These are phyloP conservation scores for Nasonia longicornis DNA, from an alignment of 1,140 invertebrate genomes.

Conservation along the genomic window DNA sequence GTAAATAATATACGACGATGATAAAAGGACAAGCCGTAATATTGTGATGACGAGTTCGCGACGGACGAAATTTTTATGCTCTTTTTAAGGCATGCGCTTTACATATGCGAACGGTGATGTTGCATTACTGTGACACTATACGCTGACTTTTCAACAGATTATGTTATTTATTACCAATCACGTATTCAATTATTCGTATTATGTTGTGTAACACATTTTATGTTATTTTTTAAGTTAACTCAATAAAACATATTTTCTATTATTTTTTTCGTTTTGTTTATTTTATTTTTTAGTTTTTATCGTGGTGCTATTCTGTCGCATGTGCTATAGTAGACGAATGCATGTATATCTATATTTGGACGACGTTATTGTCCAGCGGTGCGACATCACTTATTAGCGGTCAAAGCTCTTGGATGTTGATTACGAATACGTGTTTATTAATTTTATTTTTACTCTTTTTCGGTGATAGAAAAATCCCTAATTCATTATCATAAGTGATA, in stretches of 20 bases:
- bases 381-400: constrained; percentile 23
- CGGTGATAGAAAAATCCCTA: neutral
- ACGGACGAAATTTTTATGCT: neutral
- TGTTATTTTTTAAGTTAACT: constrained; percentile 18
- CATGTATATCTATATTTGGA: neutral
- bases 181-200: neutral
- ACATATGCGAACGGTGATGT: constrained; percentile 18
- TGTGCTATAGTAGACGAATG: neutral
- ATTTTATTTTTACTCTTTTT: neutral
- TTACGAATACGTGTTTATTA: neutral
- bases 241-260: constrained; percentile 44
- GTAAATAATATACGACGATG: constrained; percentile 21
- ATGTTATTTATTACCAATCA: constrained; percentile 28
- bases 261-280: constrained; percentile 28
- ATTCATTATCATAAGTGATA: neutral
- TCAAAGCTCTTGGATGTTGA: neutral
- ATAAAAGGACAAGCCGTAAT: neutral
- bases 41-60: constrained; percentile 33
- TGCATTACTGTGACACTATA: constrained; percentile 24
- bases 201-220: constrained; percentile 25
- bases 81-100: neutral
- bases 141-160: neutral
- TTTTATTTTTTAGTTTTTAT: neutral
- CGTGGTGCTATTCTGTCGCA: neutral
- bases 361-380: neutral